Conservation (phyloP, 2,797 vertebrate genomes). For the Gallinago solitaria region DNA sequence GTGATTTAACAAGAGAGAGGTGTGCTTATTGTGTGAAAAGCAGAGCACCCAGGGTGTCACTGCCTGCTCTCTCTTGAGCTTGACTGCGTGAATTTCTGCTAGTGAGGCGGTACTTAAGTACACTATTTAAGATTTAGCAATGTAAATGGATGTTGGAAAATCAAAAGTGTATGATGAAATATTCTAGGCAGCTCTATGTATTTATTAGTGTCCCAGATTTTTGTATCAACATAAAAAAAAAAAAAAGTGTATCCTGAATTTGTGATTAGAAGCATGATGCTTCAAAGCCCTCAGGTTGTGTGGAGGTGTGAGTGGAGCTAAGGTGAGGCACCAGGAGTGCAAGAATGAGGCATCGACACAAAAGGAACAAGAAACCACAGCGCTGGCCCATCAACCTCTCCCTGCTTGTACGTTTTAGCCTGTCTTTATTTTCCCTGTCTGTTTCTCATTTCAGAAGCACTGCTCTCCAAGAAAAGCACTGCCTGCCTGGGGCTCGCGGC, state of each 20-base stretch:
- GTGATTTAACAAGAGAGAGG: background rate
- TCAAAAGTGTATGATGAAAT: background rate
- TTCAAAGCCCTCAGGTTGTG: background rate
- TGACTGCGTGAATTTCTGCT: background rate
- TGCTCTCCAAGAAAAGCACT: conserved; percentile 58
- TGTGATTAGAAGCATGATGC: background rate
- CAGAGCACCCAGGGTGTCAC: background rate
- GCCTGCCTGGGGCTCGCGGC: background rate
- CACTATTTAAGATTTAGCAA: background rate
- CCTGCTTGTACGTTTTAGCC: background rate
- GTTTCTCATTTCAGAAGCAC: background rate
- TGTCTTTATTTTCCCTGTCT: background rate
- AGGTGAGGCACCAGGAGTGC: background rate
- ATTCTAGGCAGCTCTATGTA: background rate
- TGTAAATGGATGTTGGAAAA: background rate
- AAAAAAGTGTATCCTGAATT: background rate
- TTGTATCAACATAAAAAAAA: background rate
- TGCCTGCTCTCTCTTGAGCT: background rate
- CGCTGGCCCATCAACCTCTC: background rate
- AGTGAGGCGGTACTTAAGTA: background rate
- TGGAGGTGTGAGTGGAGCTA: background rate
- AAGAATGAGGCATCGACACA: background rate
- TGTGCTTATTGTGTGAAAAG: background rate
- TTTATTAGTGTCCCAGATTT: background rate
- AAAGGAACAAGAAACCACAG: background rate